Evolutionary conservation across 2,797 vertebrate genomes (phyloP).

Genomic region (Odontamblyopus lacepedii): DNA sequence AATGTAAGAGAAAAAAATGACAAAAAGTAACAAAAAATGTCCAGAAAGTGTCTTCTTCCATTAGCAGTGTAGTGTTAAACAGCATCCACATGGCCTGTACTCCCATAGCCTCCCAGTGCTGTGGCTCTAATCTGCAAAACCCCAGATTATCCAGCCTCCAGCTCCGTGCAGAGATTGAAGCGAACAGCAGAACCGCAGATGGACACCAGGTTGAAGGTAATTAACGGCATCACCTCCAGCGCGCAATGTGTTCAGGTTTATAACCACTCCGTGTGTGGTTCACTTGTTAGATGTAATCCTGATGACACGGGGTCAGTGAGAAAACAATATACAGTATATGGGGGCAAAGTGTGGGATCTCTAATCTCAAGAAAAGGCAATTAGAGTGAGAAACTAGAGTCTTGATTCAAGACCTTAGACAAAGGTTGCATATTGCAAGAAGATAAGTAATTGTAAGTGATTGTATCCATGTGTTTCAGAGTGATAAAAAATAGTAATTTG

Average conservation of each 20-base stretch:
- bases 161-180: slow-evolving; percentile 59
- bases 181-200: slow-evolving; percentile 68
- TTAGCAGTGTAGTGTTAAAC: slow-evolving; percentile 24
- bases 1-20: slow-evolving; percentile 27
- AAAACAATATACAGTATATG: slow-evolving; percentile 1
- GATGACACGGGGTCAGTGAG: slow-evolving; percentile 18
- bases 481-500: no score
- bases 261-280: slow-evolving; percentile 23
- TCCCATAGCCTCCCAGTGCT: slow-evolving; percentile 40
- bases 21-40: slow-evolving; percentile 17
- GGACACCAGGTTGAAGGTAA: slow-evolving; percentile 69
- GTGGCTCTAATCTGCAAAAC: slow-evolving; percentile 87
- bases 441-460: no score
- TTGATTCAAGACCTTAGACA: not conserved
- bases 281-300: slow-evolving; percentile 31
- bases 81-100: slow-evolving; percentile 42
- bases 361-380: not conserved
- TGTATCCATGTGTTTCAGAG: no score
- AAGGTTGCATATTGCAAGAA: not conserved
- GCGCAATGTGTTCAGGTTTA: slow-evolving; percentile 34
- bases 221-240: slow-evolving; percentile 48
- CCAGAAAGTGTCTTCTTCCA: slow-evolving; percentile 21
- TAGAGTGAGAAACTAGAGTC: not conserved
- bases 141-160: slow-evolving; percentile 82
- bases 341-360: slow-evolving; percentile 9